Base-by-base conservation (phyloP, 2,113 vertebrate genomes). In the Stigmatopora nigra region DNA sequence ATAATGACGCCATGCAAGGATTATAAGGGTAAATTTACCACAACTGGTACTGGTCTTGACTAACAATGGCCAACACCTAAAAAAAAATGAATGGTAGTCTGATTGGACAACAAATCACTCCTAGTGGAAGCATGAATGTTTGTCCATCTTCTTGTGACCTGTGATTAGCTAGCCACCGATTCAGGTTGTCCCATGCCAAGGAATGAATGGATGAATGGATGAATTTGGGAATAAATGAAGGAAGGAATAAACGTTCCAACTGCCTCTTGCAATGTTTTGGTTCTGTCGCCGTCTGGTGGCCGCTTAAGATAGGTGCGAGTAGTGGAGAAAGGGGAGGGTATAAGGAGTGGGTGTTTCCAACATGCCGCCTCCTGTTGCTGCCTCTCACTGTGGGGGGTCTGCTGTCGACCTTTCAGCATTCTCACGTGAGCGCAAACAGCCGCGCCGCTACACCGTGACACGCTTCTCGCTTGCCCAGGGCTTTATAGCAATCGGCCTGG, bases 251-350 rank as follows among this genome's bases (percentile, higher is more conserved):
- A 31, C 25, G 25, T 31, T 31, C 9, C 38, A 7, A 10, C 38
- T 41, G 9, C 38, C 5, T 41, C 6, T 41, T 8, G 38, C 38
- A 41, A 22, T 19, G 17, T 20, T 13, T 31, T 10, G 10, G 11
- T 38, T 69, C 19, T 85, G 84, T 79, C 84, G 82, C 78, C 85
- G 11, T 69, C 88, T 86, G 63, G 75, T 79, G 89, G 84, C 19
- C 65, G 36, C 19, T 20, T 20, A 59, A 52, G 31, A 48, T 46
- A 67, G 22, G 59, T 48, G 61, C 41, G 52, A 56, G 63, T 41
- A 45, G 68, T 46, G 52, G 63, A 35, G 66, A 48, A 38, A 31
- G 47, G 60, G 22, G 16, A 41, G 45, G 62, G 64, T 44, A 48
- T 41, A 64, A 69, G 58, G 69, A 55, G 61, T 57, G 69, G 65